A percentile compares a stretch with the other conserved stretches of the same genome.
These are phyloP conservation scores for Conus canariensis DNA, from an alignment of 2,888 invertebrate species.

Conservation along the genomic window DNA sequence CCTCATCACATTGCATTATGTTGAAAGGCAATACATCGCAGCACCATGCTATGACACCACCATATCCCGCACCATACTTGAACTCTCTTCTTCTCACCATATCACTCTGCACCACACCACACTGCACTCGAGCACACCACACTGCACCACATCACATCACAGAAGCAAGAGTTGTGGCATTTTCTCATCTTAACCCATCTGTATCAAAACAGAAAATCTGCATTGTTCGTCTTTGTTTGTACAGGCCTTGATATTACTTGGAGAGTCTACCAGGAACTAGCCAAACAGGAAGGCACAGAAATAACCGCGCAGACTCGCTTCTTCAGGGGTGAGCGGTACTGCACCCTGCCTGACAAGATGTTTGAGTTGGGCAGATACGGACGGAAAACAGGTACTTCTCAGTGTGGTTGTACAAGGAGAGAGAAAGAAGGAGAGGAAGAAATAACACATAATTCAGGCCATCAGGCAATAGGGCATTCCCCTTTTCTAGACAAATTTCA, in stretches of 20 bases:
- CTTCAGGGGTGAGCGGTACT: conserved; percentile 65
- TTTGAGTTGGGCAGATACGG: conserved; percentile 68
- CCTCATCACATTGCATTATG: too few species aligned
- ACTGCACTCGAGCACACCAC: too few species aligned
- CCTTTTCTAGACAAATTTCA: too few species aligned
- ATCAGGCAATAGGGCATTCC: not conserved
- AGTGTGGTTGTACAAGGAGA: not conserved
- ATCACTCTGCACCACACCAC: too few species aligned
- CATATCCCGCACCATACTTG: too few species aligned
- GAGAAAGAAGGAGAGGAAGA: not conserved
- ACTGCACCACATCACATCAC: too few species aligned
- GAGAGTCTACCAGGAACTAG: conserved; percentile 62
- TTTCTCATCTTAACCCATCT: too few species aligned
- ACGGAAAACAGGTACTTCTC: conserved; percentile 68
- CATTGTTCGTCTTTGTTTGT: not conserved
- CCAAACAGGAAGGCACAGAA: conserved; percentile 59
- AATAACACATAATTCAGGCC: not conserved
- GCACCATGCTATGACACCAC: too few species aligned
- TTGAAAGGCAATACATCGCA: too few species aligned
- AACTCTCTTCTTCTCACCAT: too few species aligned
- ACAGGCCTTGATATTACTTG: conserved; percentile 68
- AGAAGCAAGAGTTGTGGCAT: too few species aligned
- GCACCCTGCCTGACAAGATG: conserved; percentile 60
- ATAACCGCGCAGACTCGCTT: conserved; percentile 60
- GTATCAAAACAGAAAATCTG: too few species aligned